phyloP scores from a whole-genome alignment of 2,797 vertebrate genomes.

The Phoxinus dragarum region DNA sequence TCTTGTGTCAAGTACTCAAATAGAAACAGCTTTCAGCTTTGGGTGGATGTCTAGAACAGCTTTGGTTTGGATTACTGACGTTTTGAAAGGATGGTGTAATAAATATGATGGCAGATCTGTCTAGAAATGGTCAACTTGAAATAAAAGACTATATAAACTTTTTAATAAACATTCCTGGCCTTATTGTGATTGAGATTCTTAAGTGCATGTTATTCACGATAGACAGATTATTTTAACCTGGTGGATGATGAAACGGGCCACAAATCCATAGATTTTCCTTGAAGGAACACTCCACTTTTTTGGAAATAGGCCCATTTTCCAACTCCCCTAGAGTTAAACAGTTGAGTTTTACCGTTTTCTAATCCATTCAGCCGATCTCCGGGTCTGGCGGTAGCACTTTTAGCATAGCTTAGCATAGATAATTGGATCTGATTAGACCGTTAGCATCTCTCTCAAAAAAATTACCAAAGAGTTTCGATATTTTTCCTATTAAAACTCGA shows the following conservation, averaged over 20 bases:
- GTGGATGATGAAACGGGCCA: not conserved
- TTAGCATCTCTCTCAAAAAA: no score
- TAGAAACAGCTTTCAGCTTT: slow-evolving; percentile 39
- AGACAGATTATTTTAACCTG: not conserved
- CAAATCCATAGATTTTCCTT: not conserved
- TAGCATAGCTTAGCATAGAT: no score
- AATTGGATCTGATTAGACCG: no score
- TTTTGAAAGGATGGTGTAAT: slow-evolving; percentile 3
- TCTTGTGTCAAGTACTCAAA: slow-evolving; percentile 32
- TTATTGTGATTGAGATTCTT: not conserved
- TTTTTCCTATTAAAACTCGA: no score
- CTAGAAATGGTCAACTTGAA: not conserved
- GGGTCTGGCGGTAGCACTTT: no score
- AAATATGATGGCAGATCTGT: not conserved
- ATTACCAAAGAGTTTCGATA: no score
- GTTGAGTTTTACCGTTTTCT: no score
- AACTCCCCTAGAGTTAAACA: no score
- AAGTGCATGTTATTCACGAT: not conserved
- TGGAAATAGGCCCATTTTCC: no score
- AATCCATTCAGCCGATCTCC: no score
- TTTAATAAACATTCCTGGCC: not conserved
- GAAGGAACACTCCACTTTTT: no score
- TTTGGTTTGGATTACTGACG: slow-evolving; percentile 24
- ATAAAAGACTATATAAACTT: not conserved
- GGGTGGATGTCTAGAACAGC: slow-evolving; percentile 16